Percentiles rank a stretch among this genome's conserved stretches.
phyloP scores from a whole-genome alignment of 2,113 vertebrate species.

The Balaenoptera acutorostrata region DNA sequence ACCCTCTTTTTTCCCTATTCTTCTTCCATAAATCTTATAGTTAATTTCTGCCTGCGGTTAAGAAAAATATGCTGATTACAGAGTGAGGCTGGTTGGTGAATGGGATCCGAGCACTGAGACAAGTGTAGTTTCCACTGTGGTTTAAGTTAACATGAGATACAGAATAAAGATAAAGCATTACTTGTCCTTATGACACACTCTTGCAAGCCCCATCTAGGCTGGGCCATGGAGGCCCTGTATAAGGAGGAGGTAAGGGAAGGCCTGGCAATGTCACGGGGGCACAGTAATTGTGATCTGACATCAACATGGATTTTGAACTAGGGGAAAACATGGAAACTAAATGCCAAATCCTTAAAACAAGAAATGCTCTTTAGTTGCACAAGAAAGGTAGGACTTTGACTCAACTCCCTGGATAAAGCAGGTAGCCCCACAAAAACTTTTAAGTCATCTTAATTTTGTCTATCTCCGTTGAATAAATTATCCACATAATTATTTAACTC shows the following conservation, averaged over 20 bases:
- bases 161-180: not conserved
- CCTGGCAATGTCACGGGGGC: too few species aligned
- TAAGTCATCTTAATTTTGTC: not conserved
- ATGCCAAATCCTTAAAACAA: not conserved
- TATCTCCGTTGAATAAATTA: not conserved
- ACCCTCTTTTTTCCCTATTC: not conserved
- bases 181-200: not conserved
- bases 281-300: not conserved
- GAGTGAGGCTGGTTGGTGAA: not conserved
- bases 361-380: not conserved
- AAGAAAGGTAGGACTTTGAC: not conserved
- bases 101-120: not conserved
- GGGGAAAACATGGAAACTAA: not conserved
- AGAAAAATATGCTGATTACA: not conserved
- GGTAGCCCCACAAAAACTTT: not conserved
- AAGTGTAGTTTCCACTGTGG: not conserved
- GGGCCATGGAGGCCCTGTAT: not conserved
- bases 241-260: not conserved
- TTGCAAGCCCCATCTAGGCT: not conserved
- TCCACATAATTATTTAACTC: not conserved
- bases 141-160: not conserved
- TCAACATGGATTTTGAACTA: not conserved
- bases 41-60: not conserved
- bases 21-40: not conserved
- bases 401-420: not conserved